Evolutionary conservation across 2,888 invertebrate species (phyloP), one percentile per base, ranked within the genome.

Genomic region (Agonopterix heracliana): DNA sequence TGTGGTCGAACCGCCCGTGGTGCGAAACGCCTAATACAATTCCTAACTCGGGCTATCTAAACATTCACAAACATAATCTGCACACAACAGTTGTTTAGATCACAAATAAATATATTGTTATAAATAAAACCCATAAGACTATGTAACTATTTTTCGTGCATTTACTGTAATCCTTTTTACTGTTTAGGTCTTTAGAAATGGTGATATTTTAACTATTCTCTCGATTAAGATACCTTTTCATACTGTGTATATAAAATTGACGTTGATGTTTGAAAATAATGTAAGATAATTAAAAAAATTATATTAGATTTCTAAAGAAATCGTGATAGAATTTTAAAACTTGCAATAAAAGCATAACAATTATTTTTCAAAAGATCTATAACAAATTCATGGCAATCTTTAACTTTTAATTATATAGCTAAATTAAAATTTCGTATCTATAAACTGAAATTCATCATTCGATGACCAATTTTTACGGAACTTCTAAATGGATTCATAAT

Each of bases 161-260:
- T 88, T 86, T 88, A 88, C 87, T 88, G 85, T 85, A 87, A 84
- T 78, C 77, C 78, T 80, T 84, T 83, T 78, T 81, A 86, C 75
- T 77, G 74, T 77, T 76, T 76, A 78, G 74, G 60, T 77, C 69
- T 75, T 67, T 82, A 82, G 77, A 78, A 72, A 74, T 67, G 79
- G 85, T 86, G 87, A 87, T 86, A 87, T 85, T 81, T 76, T 71
- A 75, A 74, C 77, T 81, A 81, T 79, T 81, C 75, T 81, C 78
- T 75, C 64, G 74, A 71, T 70, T 78, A 76, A 67, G 66, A 67
- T 64, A 64, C 66, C 66, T 69, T 77, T 78, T 78, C 77, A 66
- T 78, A 78, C 71, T 72, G 64, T 71, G 60, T 75, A 69, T 80
- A 74, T 71, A 75, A 76, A 77, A 74, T 70, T 63, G 68, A 73